These are phyloP conservation scores for Drosophila colorata DNA, from an alignment of 2,888 invertebrate species.

Conservation along the genomic window DNA sequence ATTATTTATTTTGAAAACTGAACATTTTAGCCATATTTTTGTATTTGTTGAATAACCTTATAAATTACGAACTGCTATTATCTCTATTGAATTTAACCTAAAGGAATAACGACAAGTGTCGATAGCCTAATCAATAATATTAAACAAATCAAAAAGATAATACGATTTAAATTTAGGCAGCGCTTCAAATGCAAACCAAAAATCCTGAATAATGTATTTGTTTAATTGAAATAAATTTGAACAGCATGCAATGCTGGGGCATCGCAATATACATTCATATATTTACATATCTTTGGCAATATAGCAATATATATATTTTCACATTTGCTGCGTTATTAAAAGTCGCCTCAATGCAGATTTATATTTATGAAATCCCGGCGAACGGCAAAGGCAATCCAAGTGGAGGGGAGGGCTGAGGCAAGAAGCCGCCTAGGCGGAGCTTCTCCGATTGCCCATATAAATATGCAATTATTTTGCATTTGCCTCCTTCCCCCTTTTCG, in stretches of 20 bases:
- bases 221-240: constrained; percentile 48
- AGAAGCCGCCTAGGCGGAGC: constrained; percentile 12
- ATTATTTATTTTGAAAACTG: too few species aligned
- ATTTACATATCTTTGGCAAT: constrained; percentile 4
- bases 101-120: neutral
- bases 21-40: too few species aligned
- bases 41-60: too few species aligned
- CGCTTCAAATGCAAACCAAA: neutral
- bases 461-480: constrained; percentile 80
- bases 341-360: constrained; percentile 49
- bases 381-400: constrained; percentile 1
- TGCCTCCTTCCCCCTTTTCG: constrained; percentile 33
- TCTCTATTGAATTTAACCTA: neutral
- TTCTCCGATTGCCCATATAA: constrained; percentile 57
- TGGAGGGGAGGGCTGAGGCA: neutral
- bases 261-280: constrained; percentile 1
- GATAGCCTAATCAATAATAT: constrained; percentile 2
- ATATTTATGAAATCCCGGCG: constrained; percentile 40
- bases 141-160: neutral
- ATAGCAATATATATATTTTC: constrained; percentile 40
- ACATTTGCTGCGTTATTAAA: constrained; percentile 60
- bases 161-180: neutral
- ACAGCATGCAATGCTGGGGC: constrained; percentile 23
- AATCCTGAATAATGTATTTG: constrained; percentile 16
- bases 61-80: neutral